Evolutionary conservation across 2,888 invertebrate species (phyloP), one percentile per base, ranked within the genome.

Genomic region (Globia sparganii): DNA sequence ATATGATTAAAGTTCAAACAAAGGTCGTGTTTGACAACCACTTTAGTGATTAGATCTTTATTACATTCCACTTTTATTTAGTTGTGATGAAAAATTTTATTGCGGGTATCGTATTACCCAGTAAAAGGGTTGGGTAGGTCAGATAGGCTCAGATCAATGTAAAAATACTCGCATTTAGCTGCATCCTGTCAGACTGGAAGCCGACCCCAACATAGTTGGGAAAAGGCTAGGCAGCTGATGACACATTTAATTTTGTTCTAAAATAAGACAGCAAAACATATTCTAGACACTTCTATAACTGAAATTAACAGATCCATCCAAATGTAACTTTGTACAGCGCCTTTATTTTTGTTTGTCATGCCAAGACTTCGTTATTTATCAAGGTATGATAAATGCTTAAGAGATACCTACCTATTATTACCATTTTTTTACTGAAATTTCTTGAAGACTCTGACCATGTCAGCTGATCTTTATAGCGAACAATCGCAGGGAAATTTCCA

Each of bases 381-480:
- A 72, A 21, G 1, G 4, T 8, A 2, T 40, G 25, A 40, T 40
- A 31, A 13, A 25, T 11, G 4, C 11, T 13, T 49, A 53, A n/a
- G n/a, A n/a, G 25, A 9, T 53, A 25, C 25, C 46, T 46, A n/a
- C 21, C 8, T 37, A 46, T 46, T 37, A 25, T 25, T 15, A n/a
- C 0, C 1, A 5, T 3, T 28, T 28, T n/a, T 46, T 13, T 3
- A 37, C 25, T 18, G 18, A 37, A 74, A 59, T 4, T 18, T 18
- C 21, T 25, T 46, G 1, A 1, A 58, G 4, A 31, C 31, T 9
- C 11, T 4, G 1, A 34, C 3, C 13, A 25, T 37, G 34, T 46
- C 37, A 77, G 56, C 28, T 77, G n/a, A 78, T 66, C 1, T 21
- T 61, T 31, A 25, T 2, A 59, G 18, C 2, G 2, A 61, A n/a